phyloP scores from a whole-genome alignment of 2,888 invertebrate species.

The Gibbula magus region DNA sequence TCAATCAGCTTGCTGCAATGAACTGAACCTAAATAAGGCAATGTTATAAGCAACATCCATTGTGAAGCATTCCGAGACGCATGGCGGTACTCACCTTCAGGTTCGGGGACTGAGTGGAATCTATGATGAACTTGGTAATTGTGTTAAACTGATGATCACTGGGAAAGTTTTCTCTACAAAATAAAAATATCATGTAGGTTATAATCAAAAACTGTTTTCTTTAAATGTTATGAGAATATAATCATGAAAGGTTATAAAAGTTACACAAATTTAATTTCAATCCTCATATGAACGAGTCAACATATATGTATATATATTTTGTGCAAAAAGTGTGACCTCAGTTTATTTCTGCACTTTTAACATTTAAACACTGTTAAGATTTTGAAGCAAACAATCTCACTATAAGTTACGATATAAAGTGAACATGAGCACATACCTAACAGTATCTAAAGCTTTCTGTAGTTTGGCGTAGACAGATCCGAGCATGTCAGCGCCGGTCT shows the following conservation, averaged over 20 bases:
- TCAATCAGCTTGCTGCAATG: neutral
- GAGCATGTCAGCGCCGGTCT: slow-evolving; percentile 92
- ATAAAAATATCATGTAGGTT: slow-evolving; percentile 28
- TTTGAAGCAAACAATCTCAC: too few species aligned
- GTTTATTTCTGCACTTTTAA: too few species aligned
- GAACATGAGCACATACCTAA: slow-evolving; percentile 59
- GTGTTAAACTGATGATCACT: slow-evolving; percentile 80
- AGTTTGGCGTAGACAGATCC: slow-evolving; percentile 94
- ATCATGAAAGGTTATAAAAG: too few species aligned
- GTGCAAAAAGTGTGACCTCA: too few species aligned
- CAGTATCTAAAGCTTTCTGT: slow-evolving; percentile 71
- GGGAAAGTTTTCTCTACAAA: slow-evolving; percentile 79
- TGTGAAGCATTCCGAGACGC: neutral
- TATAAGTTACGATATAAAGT: too few species aligned
- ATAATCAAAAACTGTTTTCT: neutral
- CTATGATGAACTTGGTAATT: slow-evolving; percentile 86
- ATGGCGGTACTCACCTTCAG: slow-evolving; percentile 70
- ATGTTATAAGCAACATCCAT: slow-evolving; percentile 7
- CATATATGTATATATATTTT: too few species aligned
- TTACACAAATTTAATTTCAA: too few species aligned
- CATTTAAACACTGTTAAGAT: too few species aligned
- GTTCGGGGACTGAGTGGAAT: slow-evolving; percentile 94
- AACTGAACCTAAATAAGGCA: neutral
- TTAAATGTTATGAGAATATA: too few species aligned
- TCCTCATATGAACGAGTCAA: too few species aligned